phyloP scores from a whole-genome alignment of 2,797 vertebrate species.

The Acrossocheilus fasciatus region DNA sequence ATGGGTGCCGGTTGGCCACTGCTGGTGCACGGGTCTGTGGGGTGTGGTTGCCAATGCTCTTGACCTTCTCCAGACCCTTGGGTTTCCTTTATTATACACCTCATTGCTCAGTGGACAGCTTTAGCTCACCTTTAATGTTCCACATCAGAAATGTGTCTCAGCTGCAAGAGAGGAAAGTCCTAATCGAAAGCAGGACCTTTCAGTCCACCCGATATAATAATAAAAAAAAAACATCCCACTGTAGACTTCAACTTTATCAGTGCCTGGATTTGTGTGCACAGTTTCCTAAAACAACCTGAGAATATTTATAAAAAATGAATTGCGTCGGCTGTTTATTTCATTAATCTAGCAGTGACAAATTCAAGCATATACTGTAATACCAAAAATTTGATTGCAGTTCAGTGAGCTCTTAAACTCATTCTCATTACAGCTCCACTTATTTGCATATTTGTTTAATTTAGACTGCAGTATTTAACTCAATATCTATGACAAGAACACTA shows the following conservation, averaged over 20 bases:
- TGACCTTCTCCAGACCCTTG: slow-evolving; percentile 52
- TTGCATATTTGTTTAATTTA: slow-evolving; percentile 72
- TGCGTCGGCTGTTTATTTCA: slow-evolving; percentile 63
- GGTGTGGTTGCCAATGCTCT: slow-evolving; percentile 20
- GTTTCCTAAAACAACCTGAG: slow-evolving; percentile 21
- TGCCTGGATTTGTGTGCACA: not conserved
- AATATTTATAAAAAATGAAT: not conserved
- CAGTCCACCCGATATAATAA: not conserved
- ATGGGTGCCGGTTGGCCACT: not conserved
- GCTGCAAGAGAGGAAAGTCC: slow-evolving; percentile 7
- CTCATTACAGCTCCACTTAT: slow-evolving; percentile 76
- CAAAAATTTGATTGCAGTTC: slow-evolving; percentile 78
- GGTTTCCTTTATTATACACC: slow-evolving; percentile 59
- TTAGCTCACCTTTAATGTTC: slow-evolving; percentile 40
- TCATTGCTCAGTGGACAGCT: slow-evolving; percentile 50
- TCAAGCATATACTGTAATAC: slow-evolving; percentile 72
- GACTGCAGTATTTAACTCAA: slow-evolving; percentile 51
- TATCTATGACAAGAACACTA: slow-evolving; percentile 16
- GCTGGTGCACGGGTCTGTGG: not conserved
- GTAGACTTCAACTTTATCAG: not conserved
- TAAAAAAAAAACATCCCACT: not conserved
- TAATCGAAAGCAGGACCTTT: not conserved
- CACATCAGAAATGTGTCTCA: slow-evolving; percentile 31
- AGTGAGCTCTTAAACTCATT: slow-evolving; percentile 80
- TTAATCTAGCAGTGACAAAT: slow-evolving; percentile 76